A percentile compares a stretch with the other conserved stretches of the same genome.
These are phyloP conservation scores for Mylabris sibirica DNA, from an alignment of 2,888 invertebrate genomes.

Conservation along the genomic window DNA sequence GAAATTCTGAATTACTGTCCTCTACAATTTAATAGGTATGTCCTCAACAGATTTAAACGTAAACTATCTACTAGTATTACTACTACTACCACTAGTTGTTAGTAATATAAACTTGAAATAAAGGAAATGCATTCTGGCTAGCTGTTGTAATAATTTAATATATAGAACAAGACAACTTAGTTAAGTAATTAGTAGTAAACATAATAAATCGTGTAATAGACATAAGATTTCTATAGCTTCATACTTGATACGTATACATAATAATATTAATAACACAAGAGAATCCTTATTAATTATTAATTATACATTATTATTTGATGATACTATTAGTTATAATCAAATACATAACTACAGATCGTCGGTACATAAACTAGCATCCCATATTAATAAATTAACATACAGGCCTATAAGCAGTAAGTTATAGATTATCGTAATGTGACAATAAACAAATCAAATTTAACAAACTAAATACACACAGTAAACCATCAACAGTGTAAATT, in stretches of 20 bases:
- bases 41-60: constrained; percentile 5
- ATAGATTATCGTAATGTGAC: constrained; percentile 1
- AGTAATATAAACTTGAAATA: constrained; percentile 5
- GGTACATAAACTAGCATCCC: neutral
- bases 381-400: constrained; percentile 12
- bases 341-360: neutral
- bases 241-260: too few relatives aligned
- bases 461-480: neutral
- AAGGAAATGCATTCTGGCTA: neutral
- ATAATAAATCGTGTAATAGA: neutral
- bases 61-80: neutral
- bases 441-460: constrained; percentile 6
- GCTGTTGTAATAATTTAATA: neutral
- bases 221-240: neutral
- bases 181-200: neutral
- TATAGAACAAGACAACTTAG: neutral
- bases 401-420: neutral
- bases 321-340: neutral
- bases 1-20: constrained; percentile 48
- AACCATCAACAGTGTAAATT: neutral
- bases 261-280: neutral
- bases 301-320: neutral
- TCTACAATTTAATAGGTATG: constrained; percentile 16
- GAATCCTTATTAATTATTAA: constrained; percentile 7
- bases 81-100: neutral